Conservation (phyloP, 2,888 invertebrate genomes). For the Bellardia pandia region DNA sequence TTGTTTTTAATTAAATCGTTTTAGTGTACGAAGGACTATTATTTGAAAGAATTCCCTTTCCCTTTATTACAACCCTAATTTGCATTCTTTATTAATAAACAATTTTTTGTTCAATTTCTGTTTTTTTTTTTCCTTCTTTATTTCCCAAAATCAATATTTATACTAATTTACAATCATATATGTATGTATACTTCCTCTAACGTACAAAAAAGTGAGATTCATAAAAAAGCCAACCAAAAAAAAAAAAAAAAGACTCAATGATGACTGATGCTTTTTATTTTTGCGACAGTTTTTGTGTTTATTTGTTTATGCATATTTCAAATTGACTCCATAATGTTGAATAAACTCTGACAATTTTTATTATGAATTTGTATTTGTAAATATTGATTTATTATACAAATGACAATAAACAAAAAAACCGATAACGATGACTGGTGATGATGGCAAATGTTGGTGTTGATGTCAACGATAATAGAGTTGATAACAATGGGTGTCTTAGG, state of each 20-base stretch:
- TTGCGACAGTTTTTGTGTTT: slow-evolving; percentile 14
- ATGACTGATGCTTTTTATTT: slow-evolving; percentile 3
- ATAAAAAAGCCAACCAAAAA: neutral
- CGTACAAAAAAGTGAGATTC: neutral
- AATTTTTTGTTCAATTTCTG: neutral
- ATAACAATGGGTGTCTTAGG: neutral
- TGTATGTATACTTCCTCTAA: neutral
- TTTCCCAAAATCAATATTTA: slow-evolving; percentile 4
- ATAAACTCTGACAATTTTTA: slow-evolving; percentile 33
- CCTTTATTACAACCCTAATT: neutral
- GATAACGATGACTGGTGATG: slow-evolving; percentile 6
- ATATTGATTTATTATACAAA: slow-evolving; percentile 30
- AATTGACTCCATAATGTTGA: slow-evolving; percentile 36
- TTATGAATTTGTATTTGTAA: slow-evolving; percentile 13
- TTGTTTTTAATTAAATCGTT: no score
- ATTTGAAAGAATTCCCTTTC: neutral
- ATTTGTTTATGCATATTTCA: slow-evolving; percentile 14
- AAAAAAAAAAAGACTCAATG: neutral
- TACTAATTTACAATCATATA: neutral
- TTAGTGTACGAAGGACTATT: neutral
- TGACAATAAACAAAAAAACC: neutral
- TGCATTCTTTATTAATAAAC: neutral
- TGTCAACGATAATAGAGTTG: neutral
- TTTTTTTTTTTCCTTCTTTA: neutral
- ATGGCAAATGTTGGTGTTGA: neutral